Conservation (phyloP, 2,797 vertebrate genomes). For the Cottoperca gobio region DNA sequence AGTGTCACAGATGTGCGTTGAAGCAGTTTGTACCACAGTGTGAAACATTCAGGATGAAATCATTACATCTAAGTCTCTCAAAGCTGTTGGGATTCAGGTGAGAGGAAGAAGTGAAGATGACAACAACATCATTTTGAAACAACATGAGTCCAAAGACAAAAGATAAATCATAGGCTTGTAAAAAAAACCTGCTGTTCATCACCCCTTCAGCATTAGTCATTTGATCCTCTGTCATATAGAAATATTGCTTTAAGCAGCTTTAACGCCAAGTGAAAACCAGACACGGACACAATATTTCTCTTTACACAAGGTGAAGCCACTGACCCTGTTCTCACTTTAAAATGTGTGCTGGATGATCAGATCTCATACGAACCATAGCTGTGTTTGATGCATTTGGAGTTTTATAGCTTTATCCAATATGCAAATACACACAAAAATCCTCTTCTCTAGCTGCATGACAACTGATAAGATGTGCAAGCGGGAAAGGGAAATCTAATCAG, state of each 20-base stretch:
- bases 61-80: neutral
- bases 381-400: neutral
- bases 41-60: conserved; percentile 9
- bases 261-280: neutral
- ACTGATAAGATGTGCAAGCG: conserved; percentile 30
- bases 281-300: neutral
- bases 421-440: conserved; percentile 30
- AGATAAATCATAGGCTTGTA: neutral
- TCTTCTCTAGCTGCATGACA: conserved; percentile 9
- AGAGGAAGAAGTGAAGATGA: neutral
- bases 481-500: conserved; percentile 21
- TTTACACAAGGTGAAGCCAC: neutral
- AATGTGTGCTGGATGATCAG: neutral
- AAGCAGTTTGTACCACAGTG: conserved; percentile 6
- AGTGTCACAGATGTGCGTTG: neutral
- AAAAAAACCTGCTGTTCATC: neutral
- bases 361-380: conserved; percentile 4
- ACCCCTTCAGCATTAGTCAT: neutral
- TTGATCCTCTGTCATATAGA: neutral
- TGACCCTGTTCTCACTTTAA: neutral
- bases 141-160: neutral
- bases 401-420: conserved; percentile 28
- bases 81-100: neutral
- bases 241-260: neutral
- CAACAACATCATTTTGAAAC: neutral